Conservation (phyloP, 2,113 vertebrate species). For the Planiliza haematocheilus region DNA sequence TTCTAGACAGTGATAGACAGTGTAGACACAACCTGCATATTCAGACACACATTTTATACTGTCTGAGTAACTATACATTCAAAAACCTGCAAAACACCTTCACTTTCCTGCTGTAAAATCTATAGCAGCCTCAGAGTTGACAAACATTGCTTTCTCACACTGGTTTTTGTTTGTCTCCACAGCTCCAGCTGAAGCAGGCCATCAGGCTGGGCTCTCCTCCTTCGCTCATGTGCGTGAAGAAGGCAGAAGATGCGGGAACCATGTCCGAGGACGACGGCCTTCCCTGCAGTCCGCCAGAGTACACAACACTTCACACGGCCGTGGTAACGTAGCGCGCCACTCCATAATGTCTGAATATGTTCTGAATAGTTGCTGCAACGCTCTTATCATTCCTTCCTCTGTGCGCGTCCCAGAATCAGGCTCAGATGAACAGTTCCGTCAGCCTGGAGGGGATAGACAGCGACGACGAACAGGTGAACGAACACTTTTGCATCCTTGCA, state of each 20-base stretch:
- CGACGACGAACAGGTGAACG: slow-evolving; percentile 88
- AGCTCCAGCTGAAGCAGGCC: slow-evolving; percentile 84
- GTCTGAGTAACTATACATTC: neutral
- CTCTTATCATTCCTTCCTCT: neutral
- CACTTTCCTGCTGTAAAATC: neutral
- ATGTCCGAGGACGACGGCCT: slow-evolving; percentile 85
- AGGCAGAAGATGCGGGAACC: slow-evolving; percentile 80
- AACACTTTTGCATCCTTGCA: neutral
- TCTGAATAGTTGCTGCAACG: neutral
- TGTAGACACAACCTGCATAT: no score
- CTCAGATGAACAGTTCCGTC: slow-evolving; percentile 83
- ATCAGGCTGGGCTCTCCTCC: slow-evolving; percentile 84
- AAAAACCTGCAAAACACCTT: neutral
- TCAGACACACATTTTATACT: neutral
- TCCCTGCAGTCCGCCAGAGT: slow-evolving; percentile 85
- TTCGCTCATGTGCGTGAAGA: slow-evolving; percentile 79
- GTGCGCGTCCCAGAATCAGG: slow-evolving; percentile 63
- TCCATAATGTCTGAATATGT: neutral
- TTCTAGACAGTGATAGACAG: neutral
- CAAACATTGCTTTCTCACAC: neutral
- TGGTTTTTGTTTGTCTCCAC: neutral
- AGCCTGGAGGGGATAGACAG: slow-evolving; percentile 87
- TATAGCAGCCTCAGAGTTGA: no score
- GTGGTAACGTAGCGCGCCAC: slow-evolving; percentile 54
- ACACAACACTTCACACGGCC: slow-evolving; percentile 70